These are phyloP conservation scores for Macquaria ambigua DNA, from an alignment of 2,113 vertebrate species.

Conservation along the genomic window DNA sequence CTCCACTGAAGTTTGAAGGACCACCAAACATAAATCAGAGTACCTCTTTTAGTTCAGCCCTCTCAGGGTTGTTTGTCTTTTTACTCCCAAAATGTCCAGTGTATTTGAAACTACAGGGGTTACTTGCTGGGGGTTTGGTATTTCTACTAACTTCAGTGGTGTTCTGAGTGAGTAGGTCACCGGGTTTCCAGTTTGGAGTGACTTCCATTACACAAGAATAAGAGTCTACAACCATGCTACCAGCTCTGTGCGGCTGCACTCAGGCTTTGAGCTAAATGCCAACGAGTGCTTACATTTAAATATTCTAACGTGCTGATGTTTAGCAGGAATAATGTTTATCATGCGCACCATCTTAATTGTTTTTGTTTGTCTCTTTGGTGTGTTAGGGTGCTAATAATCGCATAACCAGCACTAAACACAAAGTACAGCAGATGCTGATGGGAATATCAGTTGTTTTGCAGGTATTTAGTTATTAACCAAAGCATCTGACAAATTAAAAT, in stretches of 20 bases:
- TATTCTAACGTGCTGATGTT: not conserved
- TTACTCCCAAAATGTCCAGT: not conserved
- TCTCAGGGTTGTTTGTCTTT: not conserved
- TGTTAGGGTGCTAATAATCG: not conserved
- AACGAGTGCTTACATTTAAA: not conserved
- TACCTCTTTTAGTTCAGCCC: too few species aligned
- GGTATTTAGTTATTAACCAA: too few species aligned
- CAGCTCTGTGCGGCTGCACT: not conserved
- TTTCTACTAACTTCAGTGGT: not conserved
- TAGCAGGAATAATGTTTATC: not conserved
- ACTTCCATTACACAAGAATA: not conserved
- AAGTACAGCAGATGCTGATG: not conserved
- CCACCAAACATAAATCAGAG: not conserved
- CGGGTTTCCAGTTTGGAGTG: not conserved
- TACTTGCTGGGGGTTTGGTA: too few species aligned
- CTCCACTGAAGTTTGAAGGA: not conserved
- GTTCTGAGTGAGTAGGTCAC: too few species aligned
- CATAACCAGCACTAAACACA: not conserved
- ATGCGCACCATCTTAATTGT: not conserved
- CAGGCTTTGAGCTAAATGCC: not conserved
- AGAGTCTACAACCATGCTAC: too few species aligned
- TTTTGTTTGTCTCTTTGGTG: not conserved
- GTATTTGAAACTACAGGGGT: too few species aligned
- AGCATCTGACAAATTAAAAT: too few species aligned
- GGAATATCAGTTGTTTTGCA: too few species aligned